These are phyloP conservation scores for Phoxinus phoxinus DNA, from an alignment of 2,113 vertebrate species.

Conservation along the genomic window DNA sequence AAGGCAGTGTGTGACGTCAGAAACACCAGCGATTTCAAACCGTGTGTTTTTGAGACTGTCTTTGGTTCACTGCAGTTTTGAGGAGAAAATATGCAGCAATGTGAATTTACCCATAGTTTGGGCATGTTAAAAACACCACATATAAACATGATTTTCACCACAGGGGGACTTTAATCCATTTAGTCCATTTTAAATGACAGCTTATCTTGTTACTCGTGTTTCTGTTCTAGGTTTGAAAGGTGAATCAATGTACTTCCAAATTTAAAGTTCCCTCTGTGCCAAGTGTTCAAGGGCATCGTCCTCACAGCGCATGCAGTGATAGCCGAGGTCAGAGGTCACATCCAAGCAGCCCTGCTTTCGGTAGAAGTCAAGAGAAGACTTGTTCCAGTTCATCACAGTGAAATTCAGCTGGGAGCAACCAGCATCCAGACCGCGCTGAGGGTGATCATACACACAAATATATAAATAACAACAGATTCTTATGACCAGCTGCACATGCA, in stretches of 20 bases:
- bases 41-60: no score
- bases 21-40: no score
- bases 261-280: constrained; percentile 57
- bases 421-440: constrained; percentile 76
- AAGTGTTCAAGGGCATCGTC: constrained; percentile 71
- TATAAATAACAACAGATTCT: neutral
- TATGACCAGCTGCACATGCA: neutral
- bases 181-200: neutral
- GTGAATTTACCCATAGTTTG: no score
- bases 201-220: neutral
- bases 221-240: neutral
- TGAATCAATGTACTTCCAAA: neutral
- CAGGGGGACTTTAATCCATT: neutral
- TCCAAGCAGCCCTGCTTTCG: constrained; percentile 74
- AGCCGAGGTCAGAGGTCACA: constrained; percentile 74
- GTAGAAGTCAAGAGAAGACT: constrained; percentile 80
- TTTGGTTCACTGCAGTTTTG: no score
- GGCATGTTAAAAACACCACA: no score
- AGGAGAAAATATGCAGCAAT: no score
- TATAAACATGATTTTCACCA: no score
- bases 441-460: neutral
- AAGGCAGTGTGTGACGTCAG: no score
- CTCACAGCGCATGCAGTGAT: constrained; percentile 79
- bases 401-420: constrained; percentile 81
- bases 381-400: constrained; percentile 81